Evolutionary conservation across 2,113 vertebrate species (phyloP), one percentile per base, ranked within the genome.

Genomic region (Nothoprocta perdicaria): DNA sequence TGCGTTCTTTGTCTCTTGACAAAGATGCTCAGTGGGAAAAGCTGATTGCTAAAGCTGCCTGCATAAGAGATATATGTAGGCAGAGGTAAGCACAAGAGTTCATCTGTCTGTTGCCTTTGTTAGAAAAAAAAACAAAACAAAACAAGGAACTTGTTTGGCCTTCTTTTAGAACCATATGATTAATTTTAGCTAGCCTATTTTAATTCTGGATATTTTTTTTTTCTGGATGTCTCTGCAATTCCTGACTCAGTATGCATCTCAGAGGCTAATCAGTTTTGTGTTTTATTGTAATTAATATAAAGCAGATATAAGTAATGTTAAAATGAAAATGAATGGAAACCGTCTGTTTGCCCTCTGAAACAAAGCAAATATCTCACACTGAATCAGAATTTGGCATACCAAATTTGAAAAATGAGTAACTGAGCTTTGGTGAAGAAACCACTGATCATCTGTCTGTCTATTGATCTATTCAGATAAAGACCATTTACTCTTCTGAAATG

Each of bases 11-110:
- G 71, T 96, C 98, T 69, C 66, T 97, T 95, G 98, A 98, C 71
- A 98, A 97, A 91, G 98, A 99, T 52, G 69, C 95, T 33, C 98
- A 98, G 4, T 99, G 99, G 99, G 99, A 99, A 94, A 99, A 98
- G 86, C 81, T 98, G 45, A 96, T 99, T 75, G 98, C 99, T 81
- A 98, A 98, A 94, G 98, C 99, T 29, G 98, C 99, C 61, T 99
- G 98, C 26, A 95, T 99, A 95, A 96, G 98, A 94, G 99, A 99
- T 92, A 97, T 99, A 91, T 99, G 99, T 96, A 98, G 92, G 71
- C 98, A 98, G 81, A 99, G 99, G 99, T 99, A 92, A 96, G 93
- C 8, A 2, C 16, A 38, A 33, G 19, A 14, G n/a, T 65, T 75
- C 84, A 46, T 3, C 26, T 4, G 3, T 60, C 4, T 68, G 68